Evolutionary conservation across 2,797 vertebrate genomes (phyloP).

Genomic region (Microctenopoma stevenorrisi): DNA sequence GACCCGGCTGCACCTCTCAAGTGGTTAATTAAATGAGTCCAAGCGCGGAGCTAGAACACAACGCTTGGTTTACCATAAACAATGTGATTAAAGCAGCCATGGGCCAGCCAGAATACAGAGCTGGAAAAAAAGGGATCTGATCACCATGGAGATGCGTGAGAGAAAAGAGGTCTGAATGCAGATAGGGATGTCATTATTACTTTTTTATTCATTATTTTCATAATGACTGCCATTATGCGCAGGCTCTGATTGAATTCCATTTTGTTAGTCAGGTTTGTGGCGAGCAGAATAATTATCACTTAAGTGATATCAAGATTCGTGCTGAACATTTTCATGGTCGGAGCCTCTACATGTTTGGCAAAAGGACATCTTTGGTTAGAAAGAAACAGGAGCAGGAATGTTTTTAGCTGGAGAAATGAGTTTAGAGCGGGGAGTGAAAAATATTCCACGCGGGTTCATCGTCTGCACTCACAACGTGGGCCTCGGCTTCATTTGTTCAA

Average conservation of each 20-base stretch:
- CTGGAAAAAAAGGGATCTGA: conserved; percentile 71
- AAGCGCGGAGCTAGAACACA: conserved; percentile 57
- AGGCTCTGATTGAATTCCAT: conserved; percentile 97
- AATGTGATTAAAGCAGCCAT: conserved; percentile 73
- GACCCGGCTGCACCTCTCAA: conserved; percentile 71
- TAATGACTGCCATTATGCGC: conserved; percentile 98
- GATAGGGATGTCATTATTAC: conserved; percentile 95
- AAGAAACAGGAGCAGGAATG: conserved; percentile 22
- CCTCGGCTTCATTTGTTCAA: conserved; percentile 3
- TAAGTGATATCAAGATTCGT: conserved; percentile 86
- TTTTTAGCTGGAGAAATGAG: conserved; percentile 10
- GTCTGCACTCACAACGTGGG: background rate
- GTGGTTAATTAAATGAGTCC: conserved; percentile 80
- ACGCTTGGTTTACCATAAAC: conserved; percentile 80
- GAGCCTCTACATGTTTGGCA: conserved; percentile 81
- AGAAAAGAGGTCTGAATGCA: conserved; percentile 83
- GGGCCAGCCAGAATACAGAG: conserved; percentile 61
- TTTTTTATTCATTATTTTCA: conserved; percentile 89
- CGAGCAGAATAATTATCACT: conserved; percentile 96
- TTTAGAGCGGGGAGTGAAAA: background rate
- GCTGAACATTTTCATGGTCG: conserved; percentile 92
- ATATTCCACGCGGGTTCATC: no score
- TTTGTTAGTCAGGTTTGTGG: conserved; percentile 95
- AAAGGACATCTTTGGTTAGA: conserved; percentile 51
- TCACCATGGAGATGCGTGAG: conserved; percentile 93